These are phyloP conservation scores for Nycticebus coucang DNA, from an alignment of 2,113 vertebrate genomes.

Conservation along the genomic window DNA sequence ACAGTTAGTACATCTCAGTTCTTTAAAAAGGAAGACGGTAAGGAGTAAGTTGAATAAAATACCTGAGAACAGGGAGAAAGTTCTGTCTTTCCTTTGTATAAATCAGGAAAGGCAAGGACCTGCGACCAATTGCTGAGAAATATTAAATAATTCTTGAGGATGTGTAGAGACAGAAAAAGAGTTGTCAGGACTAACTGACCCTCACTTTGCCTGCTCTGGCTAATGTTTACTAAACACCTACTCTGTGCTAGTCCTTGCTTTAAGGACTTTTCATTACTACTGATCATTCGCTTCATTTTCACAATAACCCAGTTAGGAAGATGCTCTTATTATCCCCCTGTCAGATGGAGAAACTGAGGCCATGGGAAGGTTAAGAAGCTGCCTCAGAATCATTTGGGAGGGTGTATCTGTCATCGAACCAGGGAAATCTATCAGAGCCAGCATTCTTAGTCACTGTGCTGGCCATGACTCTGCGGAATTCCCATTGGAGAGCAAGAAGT, in stretches of 20 bases:
- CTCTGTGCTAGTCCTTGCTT: not conserved
- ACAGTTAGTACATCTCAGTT: not conserved
- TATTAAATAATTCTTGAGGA: not conserved
- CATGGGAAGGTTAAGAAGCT: not conserved
- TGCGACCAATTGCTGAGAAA: not conserved
- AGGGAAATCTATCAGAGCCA: not conserved
- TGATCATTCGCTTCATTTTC: not conserved
- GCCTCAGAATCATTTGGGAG: not conserved
- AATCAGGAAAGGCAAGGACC: not conserved
- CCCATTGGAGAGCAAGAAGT: not conserved
- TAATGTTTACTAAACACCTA: not conserved
- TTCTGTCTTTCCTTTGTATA: not conserved
- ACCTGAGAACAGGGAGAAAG: not conserved
- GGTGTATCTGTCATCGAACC: not conserved
- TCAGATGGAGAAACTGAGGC: not conserved
- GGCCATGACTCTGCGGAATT: not conserved
- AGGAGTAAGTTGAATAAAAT: not conserved
- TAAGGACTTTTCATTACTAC: not conserved
- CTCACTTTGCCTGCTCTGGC: not conserved
- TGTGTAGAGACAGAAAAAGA: not conserved
- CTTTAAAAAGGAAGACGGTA: not conserved
- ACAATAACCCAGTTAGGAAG: not conserved
- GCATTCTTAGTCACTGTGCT: not conserved
- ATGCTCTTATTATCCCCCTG: not conserved
- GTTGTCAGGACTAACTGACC: not conserved